Evolutionary conservation across 35 echinoderm and acorn worm species (phyloP).

Genomic region (Ophioderma brevispina): DNA sequence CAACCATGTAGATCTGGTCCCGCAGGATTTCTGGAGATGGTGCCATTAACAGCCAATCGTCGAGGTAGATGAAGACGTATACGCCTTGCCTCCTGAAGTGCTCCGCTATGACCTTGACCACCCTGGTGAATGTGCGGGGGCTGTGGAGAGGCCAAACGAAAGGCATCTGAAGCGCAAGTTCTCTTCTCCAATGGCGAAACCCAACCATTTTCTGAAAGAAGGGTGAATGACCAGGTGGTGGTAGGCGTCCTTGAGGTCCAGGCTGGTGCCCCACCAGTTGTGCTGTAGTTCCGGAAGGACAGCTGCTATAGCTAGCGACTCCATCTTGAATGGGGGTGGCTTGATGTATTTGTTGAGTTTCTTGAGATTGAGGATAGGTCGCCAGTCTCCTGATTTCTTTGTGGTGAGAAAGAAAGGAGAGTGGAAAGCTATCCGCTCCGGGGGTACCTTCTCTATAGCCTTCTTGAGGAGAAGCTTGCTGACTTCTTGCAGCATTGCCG

Average conservation of each 20-base stretch:
- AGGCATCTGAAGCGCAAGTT: slow-evolving; percentile 2
- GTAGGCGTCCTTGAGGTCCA: not conserved
- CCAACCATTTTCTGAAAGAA: not conserved
- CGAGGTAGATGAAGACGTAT: too few species aligned
- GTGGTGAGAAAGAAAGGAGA: not conserved
- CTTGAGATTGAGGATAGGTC: too few species aligned
- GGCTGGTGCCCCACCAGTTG: not conserved
- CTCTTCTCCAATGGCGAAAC: not conserved
- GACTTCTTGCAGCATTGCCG: too few species aligned
- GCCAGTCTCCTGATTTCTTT: too few species aligned
- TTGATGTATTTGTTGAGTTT: too few species aligned
- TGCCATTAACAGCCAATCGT: slow-evolving; percentile 17
- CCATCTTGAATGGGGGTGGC: too few species aligned
- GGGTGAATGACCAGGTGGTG: not conserved
- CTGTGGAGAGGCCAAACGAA: too few species aligned
- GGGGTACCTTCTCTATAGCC: not conserved
- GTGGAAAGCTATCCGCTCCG: not conserved
- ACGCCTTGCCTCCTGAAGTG: slow-evolving; percentile 2
- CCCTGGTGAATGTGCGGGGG: slow-evolving; percentile 38
- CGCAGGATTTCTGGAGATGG: slow-evolving; percentile 26
- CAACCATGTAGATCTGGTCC: not conserved
- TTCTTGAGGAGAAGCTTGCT: too few species aligned
- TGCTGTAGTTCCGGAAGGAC: too few species aligned
- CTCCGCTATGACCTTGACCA: slow-evolving; percentile 3
- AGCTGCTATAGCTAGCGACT: too few species aligned